These are phyloP conservation scores for Ginglymostoma cirratum DNA, from an alignment of 2,113 vertebrate genomes.

Conservation along the genomic window DNA sequence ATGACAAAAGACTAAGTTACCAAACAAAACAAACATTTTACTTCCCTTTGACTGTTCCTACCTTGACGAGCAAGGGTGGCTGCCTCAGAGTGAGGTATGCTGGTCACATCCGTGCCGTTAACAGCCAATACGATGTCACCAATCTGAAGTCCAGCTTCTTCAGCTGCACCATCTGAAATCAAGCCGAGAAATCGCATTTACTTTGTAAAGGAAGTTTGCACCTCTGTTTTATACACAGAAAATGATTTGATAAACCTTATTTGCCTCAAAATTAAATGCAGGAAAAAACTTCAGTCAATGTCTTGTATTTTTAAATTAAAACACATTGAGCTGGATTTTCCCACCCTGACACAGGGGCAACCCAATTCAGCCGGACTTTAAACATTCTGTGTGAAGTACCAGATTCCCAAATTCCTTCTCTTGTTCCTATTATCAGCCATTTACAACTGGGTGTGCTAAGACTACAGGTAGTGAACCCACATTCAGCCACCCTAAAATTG, in stretches of 20 bases:
- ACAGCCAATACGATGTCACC: conserved; percentile 77
- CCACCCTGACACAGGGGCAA: neutral
- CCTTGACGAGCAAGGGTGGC: conserved; percentile 74
- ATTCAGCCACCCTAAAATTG: neutral
- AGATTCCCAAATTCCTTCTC: neutral
- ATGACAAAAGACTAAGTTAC: neutral
- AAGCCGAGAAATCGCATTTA: neutral
- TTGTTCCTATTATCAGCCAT: neutral
- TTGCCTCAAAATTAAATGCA: neutral
- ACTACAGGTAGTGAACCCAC: neutral
- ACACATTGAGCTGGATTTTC: neutral
- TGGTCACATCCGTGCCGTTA: conserved; percentile 80
- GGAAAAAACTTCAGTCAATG: neutral
- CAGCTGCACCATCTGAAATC: conserved; percentile 72
- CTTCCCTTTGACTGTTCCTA: conserved; percentile 40
- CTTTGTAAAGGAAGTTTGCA: neutral
- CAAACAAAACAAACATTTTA: neutral
- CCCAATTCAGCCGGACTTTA: neutral
- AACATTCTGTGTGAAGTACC: too few species aligned
- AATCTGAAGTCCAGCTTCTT: conserved; percentile 75
- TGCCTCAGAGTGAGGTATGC: conserved; percentile 75
- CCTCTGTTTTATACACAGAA: neutral
- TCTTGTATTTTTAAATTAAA: neutral
- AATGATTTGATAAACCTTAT: neutral
- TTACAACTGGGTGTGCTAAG: neutral